Conservation (phyloP, 35 echinoderm and acorn worm species). For the Lytechinus pictus region DNA sequence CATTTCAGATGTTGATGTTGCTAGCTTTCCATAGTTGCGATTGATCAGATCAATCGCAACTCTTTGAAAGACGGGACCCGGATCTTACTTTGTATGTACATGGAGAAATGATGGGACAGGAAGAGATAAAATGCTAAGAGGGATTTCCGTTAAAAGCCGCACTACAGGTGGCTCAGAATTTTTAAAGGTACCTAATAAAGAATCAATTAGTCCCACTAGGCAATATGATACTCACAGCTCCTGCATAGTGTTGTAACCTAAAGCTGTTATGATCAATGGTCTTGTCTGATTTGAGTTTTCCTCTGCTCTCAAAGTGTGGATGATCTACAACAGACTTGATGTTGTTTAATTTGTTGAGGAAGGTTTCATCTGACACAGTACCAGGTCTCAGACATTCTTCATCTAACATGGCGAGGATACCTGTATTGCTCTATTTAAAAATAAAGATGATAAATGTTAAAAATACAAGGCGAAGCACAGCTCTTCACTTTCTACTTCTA, state of each 20-base stretch:
- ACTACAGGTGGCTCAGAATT: too few relatives aligned
- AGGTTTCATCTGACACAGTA: conserved; percentile 81
- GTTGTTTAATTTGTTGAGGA: conserved; percentile 87
- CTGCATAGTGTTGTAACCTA: conserved; percentile 96
- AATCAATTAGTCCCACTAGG: neutral
- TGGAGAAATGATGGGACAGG: too few relatives aligned
- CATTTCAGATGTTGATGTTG: too few relatives aligned
- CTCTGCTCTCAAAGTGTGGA: conserved; percentile 91
- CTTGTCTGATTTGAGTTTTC: conserved; percentile 95
- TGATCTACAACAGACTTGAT: conserved; percentile 74
- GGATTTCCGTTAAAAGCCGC: too few relatives aligned
- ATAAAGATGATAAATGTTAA: neutral
- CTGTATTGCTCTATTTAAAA: conserved; percentile 66
- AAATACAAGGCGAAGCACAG: too few relatives aligned
- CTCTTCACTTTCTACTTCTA: too few relatives aligned
- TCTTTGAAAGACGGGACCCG: too few relatives aligned
- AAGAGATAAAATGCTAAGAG: too few relatives aligned
- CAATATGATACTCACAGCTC: conserved; percentile 77
- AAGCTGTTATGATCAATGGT: conserved; percentile 82
- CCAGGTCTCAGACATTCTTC: conserved; percentile 96
- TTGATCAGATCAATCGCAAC: too few relatives aligned
- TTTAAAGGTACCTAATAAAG: too few relatives aligned
- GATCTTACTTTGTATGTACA: too few relatives aligned
- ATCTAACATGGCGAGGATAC: conserved; percentile 97
- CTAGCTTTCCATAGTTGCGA: too few relatives aligned